Evolutionary conservation across 2,888 invertebrate genomes (phyloP), one percentile per base, ranked within the genome.

Genomic region (Melanostoma mellinum): DNA sequence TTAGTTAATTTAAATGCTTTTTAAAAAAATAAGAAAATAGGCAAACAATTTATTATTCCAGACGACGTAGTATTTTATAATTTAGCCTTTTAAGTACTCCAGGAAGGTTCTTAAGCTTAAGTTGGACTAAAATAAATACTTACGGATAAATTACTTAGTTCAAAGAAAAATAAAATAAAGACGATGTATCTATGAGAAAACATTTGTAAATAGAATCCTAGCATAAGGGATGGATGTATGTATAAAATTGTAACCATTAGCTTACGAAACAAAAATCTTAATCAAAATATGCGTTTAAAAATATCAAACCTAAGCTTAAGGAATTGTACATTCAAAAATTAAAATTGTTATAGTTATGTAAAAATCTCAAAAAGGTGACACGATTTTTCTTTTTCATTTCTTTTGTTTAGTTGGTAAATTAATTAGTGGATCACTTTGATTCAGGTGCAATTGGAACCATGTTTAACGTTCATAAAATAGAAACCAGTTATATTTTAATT

Each of bases 1-100:
- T 91, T 91, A 92, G 90, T 91, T 89, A 81, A 86, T 82, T 48
- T 73, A 77, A 69, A 56, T 85, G 86, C 80, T 86, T 68, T 80
- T 76, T 71, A 69, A 81, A 72, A 61, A 69, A 80, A 85, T 53
- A 74, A 79, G 3, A 58, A 79, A 86, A 84, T 78, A 69, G 86
- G 85, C 82, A 82, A 73, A 86, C 84, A 75, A 55, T 52, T 38
- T 44, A 52, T 53, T 86, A 87, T 87, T 86, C 87, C 87, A 84
- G 81, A 81, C 85, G 85, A 50, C 53, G 58, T 33, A 58, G 53
- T 78, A 60, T 65, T 68, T 74, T 68, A 68, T 61, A 63, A 61
- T 68, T 72, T 72, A 33, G 35, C 46, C 56, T 52, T 69, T 65
- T 32, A 1, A 20, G 20, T 20, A 61, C 65, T 80, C 80, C 58